Conservation (phyloP, 2,797 vertebrate genomes). For the Onychomys leucogaster region DNA sequence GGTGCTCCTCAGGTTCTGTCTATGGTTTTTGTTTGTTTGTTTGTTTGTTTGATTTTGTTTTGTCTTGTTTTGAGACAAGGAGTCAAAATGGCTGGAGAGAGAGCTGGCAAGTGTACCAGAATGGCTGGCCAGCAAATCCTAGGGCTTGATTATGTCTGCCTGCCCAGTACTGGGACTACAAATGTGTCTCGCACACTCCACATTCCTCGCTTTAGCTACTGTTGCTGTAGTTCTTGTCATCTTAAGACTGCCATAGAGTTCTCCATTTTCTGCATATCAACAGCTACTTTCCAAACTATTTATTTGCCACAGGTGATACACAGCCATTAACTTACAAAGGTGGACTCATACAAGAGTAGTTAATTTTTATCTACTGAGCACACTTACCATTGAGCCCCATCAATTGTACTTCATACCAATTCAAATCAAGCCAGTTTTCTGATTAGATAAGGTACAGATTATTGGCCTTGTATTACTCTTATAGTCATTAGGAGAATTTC, state of each 20-base stretch:
- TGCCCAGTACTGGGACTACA: neutral
- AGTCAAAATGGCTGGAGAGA: neutral
- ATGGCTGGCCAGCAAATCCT: neutral
- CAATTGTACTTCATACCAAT: conserved; percentile 25
- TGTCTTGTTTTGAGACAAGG: neutral
- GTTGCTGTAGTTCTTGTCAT: neutral
- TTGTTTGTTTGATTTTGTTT: no score
- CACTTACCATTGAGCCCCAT: conserved; percentile 42
- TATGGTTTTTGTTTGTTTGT: neutral
- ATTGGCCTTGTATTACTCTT: neutral
- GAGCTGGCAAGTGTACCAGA: neutral
- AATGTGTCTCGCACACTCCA: neutral
- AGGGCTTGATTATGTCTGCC: neutral
- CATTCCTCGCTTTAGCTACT: neutral
- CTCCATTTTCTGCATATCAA: neutral
- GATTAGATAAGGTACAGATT: conserved; percentile 24
- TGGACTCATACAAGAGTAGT: neutral
- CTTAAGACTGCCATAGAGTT: neutral
- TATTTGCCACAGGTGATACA: conserved; percentile 16
- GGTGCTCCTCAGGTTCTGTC: neutral
- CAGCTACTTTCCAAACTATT: conserved; percentile 4
- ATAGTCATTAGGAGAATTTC: neutral
- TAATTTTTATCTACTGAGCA: conserved; percentile 38
- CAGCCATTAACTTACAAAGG: conserved; percentile 33
- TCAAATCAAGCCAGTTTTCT: conserved; percentile 57